Percentiles rank a stretch among this genome's conserved stretches.
Conservation (phyloP, 2,113 vertebrate genomes). For the Xiphophorus couchianus region DNA sequence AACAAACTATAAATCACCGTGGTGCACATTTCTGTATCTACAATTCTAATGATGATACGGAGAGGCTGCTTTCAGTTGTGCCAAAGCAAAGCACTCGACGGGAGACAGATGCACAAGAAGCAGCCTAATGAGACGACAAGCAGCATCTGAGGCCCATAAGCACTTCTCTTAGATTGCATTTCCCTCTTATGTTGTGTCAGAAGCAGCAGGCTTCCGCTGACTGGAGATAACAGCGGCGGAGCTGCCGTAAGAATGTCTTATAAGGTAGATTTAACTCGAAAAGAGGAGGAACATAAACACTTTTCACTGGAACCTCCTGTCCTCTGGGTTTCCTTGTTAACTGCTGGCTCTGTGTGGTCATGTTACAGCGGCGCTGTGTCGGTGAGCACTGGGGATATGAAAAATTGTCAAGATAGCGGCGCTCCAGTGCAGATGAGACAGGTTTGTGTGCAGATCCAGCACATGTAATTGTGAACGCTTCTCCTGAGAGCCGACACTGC, state of each 20-base stretch:
- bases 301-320: slow-evolving; percentile 13
- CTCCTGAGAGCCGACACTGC: neutral
- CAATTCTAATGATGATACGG: slow-evolving; percentile 7
- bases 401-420: neutral
- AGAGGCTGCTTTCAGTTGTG: slow-evolving; percentile 23
- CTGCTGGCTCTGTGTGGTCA: neutral
- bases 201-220: slow-evolving; percentile 4
- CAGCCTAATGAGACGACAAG: slow-evolving; percentile 56
- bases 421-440: neutral
- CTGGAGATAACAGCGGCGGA: slow-evolving; percentile 47
- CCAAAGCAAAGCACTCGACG: slow-evolving; percentile 11
- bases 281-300: slow-evolving; percentile 2
- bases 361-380: neutral
- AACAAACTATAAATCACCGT: neutral
- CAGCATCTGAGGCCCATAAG: slow-evolving; percentile 42
- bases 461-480: neutral
- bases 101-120: slow-evolving; percentile 20
- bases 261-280: slow-evolving; percentile 27
- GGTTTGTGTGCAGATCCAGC: neutral
- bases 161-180: neutral
- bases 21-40: neutral
- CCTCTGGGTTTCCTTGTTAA: neutral
- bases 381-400: neutral
- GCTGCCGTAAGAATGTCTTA: slow-evolving; percentile 35
- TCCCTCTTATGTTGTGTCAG: slow-evolving; percentile 36